Evolutionary conservation across 2,797 vertebrate genomes (phyloP), one percentile per base, ranked within the genome.

Genomic region (Phyllotis vaccarum): DNA sequence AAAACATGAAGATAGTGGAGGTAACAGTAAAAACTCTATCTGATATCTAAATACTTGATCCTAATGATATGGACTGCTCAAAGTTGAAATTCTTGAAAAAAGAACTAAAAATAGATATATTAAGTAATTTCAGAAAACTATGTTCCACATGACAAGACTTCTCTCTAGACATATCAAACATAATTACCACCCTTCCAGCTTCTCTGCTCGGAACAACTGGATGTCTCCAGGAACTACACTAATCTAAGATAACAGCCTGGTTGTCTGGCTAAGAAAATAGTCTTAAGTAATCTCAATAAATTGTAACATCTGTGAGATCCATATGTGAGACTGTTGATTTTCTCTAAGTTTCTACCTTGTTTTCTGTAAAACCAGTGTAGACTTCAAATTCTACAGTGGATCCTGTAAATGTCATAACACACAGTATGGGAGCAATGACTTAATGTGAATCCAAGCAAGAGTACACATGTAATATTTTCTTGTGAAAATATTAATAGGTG

Each of bases 401-500:
- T 17, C 16, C 43, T 27, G 19, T 81, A 91, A 83, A 68, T 64
- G 64, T 5, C 16, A 52, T 81, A 62, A 64, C 81, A 72, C 27
- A 56, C 76, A 76, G 56, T 58, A 74, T 43, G 76, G 12, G 14
- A 19, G 66, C 10, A 70, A 68, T 0, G 24, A 81, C 86, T 93
- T 90, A 52, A 82, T 78, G 6, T 60, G 94, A 92, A 93, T 52
- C 85, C 31, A 83, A 95, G 78, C 60, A 91, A 92, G 80, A 96
- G 29, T 43, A 81, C 1, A 43, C 52, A 34, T 49, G 62, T 46
- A 66, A 60, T 46, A 79, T 92, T 76, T 89, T 74, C 54, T 90
- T 24, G 0, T 43, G 75, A 97, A 49, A 29, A 93, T 91, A 40
- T 89, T 94, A 92, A 93, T 90, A 89, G 46, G 74, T 89, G 49